A percentile compares a stretch with the other conserved stretches of the same genome.
phyloP scores from a whole-genome alignment of 2,113 vertebrate species.

The Podocnemis expansa region DNA sequence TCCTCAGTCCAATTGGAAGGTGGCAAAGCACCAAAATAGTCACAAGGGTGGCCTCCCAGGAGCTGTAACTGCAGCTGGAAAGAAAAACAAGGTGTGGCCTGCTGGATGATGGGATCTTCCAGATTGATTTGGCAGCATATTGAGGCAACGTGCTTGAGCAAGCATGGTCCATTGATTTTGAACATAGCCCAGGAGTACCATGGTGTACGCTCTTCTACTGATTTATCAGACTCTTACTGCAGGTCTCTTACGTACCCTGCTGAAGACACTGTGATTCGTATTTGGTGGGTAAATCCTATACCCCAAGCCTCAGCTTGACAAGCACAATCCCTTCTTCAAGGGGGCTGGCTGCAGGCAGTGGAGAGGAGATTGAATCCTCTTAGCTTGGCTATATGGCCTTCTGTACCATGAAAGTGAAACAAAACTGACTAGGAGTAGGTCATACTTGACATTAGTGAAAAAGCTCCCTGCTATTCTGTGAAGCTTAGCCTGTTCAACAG shows the following conservation, averaged over 20 bases:
- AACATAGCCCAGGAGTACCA: background rate
- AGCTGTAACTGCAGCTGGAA: background rate
- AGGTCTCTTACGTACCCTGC: background rate
- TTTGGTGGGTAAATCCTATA: background rate
- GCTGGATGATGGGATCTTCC: background rate
- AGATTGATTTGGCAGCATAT: background rate
- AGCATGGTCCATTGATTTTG: background rate
- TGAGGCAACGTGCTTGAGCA: background rate
- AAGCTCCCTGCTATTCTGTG: background rate
- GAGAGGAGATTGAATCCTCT: background rate
- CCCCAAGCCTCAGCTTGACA: background rate
- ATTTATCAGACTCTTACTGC: background rate
- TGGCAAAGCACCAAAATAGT: background rate
- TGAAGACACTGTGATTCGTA: background rate
- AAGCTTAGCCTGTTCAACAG: background rate
- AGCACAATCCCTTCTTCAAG: background rate
- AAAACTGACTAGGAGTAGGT: background rate
- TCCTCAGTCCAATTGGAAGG: background rate
- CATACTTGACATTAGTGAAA: background rate
- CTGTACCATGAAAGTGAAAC: background rate
- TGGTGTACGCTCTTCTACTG: background rate
- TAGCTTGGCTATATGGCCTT: background rate
- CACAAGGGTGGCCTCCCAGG: background rate
- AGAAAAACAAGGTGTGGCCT: background rate
- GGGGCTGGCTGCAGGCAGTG: background rate